phyloP scores from a whole-genome alignment of 2,888 invertebrate species.

The Apeira syringaria region DNA sequence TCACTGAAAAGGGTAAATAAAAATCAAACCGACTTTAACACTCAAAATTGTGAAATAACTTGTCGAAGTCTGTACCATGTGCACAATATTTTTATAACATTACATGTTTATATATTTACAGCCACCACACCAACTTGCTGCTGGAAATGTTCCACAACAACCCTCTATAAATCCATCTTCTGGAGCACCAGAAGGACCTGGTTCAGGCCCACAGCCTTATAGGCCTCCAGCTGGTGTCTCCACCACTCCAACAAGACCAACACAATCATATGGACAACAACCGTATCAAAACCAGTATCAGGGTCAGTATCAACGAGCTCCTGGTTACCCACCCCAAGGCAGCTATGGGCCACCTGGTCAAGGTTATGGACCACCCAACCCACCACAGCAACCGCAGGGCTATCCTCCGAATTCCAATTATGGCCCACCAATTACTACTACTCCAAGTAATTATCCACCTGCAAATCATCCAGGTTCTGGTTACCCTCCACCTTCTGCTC shows the following conservation, averaged over 20 bases:
- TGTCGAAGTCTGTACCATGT: no score
- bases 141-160: conserved; percentile 75
- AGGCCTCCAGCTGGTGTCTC: conserved; percentile 78
- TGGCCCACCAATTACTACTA: conserved; percentile 85
- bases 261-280: conserved; percentile 87
- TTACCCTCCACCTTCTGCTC: conserved; percentile 71
- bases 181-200: conserved; percentile 62
- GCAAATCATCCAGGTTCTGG: conserved; percentile 73
- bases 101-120: conserved; percentile 62
- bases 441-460: conserved; percentile 83
- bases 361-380: conserved; percentile 86
- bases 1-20: no score
- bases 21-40: no score
- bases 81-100: no score
- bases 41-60: no score
- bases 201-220: conserved; percentile 74
- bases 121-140: conserved; percentile 83
- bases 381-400: conserved; percentile 85
- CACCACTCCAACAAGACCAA: conserved; percentile 83
- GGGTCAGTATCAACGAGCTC: conserved; percentile 81
- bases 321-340: conserved; percentile 86
- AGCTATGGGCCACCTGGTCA: conserved; percentile 87
- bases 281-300: conserved; percentile 88
- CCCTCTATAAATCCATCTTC: conserved; percentile 63
- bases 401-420: conserved; percentile 86